Evolutionary conservation across 1,140 invertebrate genomes (phyloP).

Genomic region (Drosophila mojavensis): DNA sequence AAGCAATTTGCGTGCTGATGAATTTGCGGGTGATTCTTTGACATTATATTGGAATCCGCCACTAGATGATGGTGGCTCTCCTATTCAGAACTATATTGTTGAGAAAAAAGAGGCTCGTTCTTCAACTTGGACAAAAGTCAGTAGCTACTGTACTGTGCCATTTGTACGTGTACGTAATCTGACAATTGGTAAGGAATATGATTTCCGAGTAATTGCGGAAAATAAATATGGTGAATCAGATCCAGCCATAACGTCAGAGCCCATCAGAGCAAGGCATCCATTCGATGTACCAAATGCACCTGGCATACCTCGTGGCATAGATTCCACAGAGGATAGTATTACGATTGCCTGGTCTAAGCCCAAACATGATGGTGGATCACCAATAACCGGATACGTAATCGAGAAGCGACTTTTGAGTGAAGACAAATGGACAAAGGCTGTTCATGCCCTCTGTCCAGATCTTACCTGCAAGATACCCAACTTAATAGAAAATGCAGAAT

Average conservation of each 20-base stretch:
- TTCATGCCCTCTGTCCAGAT: constrained; percentile 92
- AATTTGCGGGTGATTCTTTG: constrained; percentile 97
- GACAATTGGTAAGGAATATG: constrained; percentile 95
- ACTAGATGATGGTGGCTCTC: constrained; percentile 97
- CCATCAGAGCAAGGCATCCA: constrained; percentile 97
- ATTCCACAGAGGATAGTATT: constrained; percentile 96
- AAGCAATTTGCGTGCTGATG: constrained; percentile 93
- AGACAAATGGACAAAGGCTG: constrained; percentile 96
- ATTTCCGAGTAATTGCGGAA: constrained; percentile 99
- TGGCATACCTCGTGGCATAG: constrained; percentile 92
- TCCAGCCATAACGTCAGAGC: constrained; percentile 93
- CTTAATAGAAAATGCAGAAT: constrained; percentile 97
- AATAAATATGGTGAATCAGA: constrained; percentile 98
- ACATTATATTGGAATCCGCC: constrained; percentile 98
- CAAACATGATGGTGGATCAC: constrained; percentile 95
- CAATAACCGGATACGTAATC: constrained; percentile 95
- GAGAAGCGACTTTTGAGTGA: constrained; percentile 95
- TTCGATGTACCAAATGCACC: constrained; percentile 97
- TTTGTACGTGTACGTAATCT: constrained; percentile 96
- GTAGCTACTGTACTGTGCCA: constrained; percentile 95
- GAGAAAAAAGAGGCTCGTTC: constrained; percentile 95
- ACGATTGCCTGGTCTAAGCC: constrained; percentile 97
- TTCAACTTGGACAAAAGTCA: constrained; percentile 94
- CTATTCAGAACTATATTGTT: constrained; percentile 98
- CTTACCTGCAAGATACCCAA: constrained; percentile 92